A percentile compares a stretch with the other conserved stretches of the same genome.
Conservation (phyloP, 2,888 invertebrate species). For the Drosophila pegasa region DNA sequence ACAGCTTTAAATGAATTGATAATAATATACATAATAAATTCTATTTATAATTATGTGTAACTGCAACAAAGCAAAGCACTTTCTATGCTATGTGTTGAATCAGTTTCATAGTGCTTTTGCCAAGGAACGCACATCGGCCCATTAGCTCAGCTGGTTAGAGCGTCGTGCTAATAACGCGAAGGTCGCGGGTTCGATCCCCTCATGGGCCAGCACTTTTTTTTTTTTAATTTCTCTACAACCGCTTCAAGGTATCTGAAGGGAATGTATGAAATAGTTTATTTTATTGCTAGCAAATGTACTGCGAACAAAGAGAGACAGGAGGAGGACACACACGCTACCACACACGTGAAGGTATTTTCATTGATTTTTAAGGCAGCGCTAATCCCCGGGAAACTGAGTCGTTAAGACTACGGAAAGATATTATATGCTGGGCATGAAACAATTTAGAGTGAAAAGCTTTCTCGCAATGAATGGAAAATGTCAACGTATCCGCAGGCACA, state of each 20-base stretch:
- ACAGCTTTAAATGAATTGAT: neutral
- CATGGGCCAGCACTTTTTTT: conserved; percentile 53
- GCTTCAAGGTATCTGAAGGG: conserved; percentile 8
- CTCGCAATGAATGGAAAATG: conserved; percentile 53
- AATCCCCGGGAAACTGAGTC: conserved; percentile 16
- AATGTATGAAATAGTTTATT: conserved; percentile 10
- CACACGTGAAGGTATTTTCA: conserved; percentile 14
- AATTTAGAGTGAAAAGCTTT: conserved; percentile 54
- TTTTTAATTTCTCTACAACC: conserved; percentile 13
- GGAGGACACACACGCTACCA: conserved; percentile 1
- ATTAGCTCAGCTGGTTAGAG: conserved; percentile 79
- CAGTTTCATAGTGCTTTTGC: conserved; percentile 7
- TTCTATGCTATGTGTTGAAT: neutral
- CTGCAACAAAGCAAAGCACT: neutral
- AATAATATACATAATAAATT: neutral
- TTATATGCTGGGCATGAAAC: conserved; percentile 36
- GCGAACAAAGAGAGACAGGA: conserved; percentile 1
- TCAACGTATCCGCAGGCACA: conserved; percentile 37
- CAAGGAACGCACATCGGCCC: conserved; percentile 35
- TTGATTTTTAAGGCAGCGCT: conserved; percentile 37
- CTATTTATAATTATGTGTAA: neutral
- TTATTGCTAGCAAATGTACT: conserved; percentile 1
- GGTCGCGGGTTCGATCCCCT: conserved; percentile 77
- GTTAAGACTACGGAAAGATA: conserved; percentile 32
- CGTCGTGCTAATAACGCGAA: conserved; percentile 79